Base-by-base conservation (phyloP, 1,140 invertebrate species). In the Zaprionus inermis region DNA sequence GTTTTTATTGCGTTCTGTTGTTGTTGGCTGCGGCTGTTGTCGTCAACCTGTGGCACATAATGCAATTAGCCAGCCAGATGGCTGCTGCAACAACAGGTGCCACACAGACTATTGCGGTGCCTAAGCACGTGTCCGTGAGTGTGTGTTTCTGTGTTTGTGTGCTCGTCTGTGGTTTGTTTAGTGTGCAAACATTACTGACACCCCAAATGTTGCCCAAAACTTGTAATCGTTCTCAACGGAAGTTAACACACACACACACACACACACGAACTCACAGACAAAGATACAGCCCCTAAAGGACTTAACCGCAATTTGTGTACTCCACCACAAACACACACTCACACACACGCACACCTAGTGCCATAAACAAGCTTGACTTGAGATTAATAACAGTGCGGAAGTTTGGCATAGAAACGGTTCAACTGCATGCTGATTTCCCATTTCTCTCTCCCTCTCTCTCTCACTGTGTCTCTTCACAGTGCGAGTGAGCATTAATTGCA, bases 21-120 rank as follows among this genome's bases (percentile, higher is more conserved):
- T 36, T 63, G 49, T 58, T 63, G 68, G 65, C 58, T 89, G 84
- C 51, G 82, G 82, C 76, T 68, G 63, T 28, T 28, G 72, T 34
- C 41, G 46, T 54, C 51, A 52, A 49, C 51, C 70, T 41, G 76
- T 57, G 54, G 38, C 44, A 61, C 76, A 68, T 81, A 84, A 89
- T 89, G 66, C 80, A 88, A 88, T 89, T 88, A 88, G 69, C 66
- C 36, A 65, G 49, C 41, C 73, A 72, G 69, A 4, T 73, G 74
- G 49, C 65, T 38, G 36, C 36, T 14, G 14, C 36, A 32, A 12
- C 82, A 82, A 82, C 81, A 84, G 81, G 81, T 84, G 81, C 46
- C 59, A 38, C 57, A 51, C 61, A 28, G 16, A 41, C 16, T 22
- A 22, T 24, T 82, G 80, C 63, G 80, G 67, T 81, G 72, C 68